phyloP scores from a whole-genome alignment of 2,797 vertebrate genomes.

The Pempheris klunzingeri region DNA sequence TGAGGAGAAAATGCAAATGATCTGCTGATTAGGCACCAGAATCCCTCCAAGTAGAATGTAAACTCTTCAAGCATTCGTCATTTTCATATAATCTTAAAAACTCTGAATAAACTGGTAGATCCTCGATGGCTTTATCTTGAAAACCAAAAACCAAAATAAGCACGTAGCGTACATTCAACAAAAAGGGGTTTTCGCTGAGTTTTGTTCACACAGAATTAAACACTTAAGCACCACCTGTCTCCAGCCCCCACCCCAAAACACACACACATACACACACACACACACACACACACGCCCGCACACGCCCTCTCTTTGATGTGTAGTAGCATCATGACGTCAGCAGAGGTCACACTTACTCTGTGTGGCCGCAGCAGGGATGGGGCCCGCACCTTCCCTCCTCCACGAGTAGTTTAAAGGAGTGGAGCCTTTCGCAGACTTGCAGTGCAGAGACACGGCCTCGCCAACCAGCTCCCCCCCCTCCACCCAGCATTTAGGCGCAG shows the following conservation, averaged over 20 bases:
- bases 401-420: slow-evolving; percentile 79
- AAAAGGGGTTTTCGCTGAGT: slow-evolving; percentile 5
- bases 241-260: not conserved
- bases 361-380: slow-evolving; percentile 61
- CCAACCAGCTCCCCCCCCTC: slow-evolving; percentile 74
- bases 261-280: slow-evolving; percentile 13
- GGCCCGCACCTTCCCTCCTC: slow-evolving; percentile 68
- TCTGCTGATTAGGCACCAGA: not conserved
- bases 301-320: slow-evolving; percentile 39
- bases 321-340: slow-evolving; percentile 66
- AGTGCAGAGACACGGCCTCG: slow-evolving; percentile 75
- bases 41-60: not conserved
- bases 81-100: not conserved
- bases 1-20: slow-evolving; percentile 21
- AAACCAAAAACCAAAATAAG: not conserved
- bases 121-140: not conserved
- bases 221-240: not conserved
- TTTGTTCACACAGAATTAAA: slow-evolving; percentile 2
- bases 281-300: not conserved
- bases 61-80: too few species aligned
- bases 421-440: slow-evolving; percentile 79
- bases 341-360: slow-evolving; percentile 86
- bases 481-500: slow-evolving; percentile 82
- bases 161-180: not conserved
- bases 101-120: not conserved